Conservation (phyloP, 2,113 vertebrate genomes). For the Microcebus ravelobensis region DNA sequence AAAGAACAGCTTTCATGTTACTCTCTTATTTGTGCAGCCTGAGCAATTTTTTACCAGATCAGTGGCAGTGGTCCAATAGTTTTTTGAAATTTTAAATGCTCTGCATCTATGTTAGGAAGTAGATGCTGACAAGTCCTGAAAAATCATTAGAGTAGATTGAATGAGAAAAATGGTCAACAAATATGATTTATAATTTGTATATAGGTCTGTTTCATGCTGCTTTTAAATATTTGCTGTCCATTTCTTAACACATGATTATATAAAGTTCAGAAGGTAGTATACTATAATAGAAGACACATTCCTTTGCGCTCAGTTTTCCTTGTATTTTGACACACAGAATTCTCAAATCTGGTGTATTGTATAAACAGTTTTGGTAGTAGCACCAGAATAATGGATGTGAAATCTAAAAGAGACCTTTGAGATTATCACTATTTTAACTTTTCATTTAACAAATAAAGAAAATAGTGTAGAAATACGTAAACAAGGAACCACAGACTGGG, state of each 20-base stretch:
- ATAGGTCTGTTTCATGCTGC: neutral
- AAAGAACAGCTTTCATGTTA: neutral
- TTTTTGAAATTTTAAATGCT: neutral
- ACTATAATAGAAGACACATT: neutral
- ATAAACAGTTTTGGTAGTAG: neutral
- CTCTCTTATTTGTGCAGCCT: neutral
- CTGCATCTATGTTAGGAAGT: neutral
- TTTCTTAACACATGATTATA: neutral
- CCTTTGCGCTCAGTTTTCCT: neutral
- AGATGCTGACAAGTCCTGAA: accelerated
- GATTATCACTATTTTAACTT: neutral
- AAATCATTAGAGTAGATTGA: neutral
- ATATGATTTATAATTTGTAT: neutral
- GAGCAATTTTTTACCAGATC: neutral
- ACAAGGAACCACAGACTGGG: neutral
- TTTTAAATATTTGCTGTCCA: neutral
- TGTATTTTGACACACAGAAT: neutral
- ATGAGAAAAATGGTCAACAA: neutral
- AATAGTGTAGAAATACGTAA: neutral
- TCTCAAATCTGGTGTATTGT: accelerated
- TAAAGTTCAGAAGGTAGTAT: neutral
- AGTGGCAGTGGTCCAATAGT: neutral
- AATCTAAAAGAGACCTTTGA: neutral
- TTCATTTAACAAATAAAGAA: neutral
- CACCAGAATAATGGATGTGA: neutral